phyloP scores from a whole-genome alignment of 2,797 vertebrate species.

The Sebastes kiyomatsui region DNA sequence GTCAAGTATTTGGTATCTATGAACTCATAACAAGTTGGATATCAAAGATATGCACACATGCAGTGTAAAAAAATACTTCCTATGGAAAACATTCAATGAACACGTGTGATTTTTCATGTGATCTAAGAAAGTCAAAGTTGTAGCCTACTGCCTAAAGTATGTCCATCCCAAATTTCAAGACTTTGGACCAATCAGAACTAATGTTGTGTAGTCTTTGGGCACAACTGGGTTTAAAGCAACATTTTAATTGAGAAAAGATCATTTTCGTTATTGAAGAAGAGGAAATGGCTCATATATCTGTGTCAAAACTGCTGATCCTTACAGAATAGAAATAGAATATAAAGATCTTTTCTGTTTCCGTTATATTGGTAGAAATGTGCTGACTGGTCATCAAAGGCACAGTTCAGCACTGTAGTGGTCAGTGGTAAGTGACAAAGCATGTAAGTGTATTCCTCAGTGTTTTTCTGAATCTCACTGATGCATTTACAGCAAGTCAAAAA shows the following conservation, averaged over 20 bases:
- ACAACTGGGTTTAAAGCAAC: neutral
- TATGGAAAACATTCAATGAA: no score
- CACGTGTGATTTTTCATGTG: neutral
- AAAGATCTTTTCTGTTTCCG: neutral
- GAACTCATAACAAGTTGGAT: no score
- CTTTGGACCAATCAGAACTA: no score
- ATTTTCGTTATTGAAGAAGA: neutral
- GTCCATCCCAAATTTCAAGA: no score
- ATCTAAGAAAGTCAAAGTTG: neutral
- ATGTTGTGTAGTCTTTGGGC: no score
- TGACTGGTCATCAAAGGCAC: neutral
- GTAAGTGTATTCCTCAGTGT: neutral
- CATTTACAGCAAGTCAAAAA: neutral
- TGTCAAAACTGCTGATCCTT: neutral
- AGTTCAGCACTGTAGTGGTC: constrained; percentile 5
- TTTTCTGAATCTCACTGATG: constrained; percentile 7
- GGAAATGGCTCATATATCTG: neutral
- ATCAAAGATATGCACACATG: no score
- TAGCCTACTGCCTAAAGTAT: neutral
- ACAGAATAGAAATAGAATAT: neutral
- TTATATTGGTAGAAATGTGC: constrained; percentile 4
- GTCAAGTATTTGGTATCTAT: no score
- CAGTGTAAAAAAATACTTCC: no score
- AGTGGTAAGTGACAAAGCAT: constrained; percentile 51
- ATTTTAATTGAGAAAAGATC: neutral